phyloP scores from a whole-genome alignment of 2,797 vertebrate species.

The Parotocinclus haroldoi region DNA sequence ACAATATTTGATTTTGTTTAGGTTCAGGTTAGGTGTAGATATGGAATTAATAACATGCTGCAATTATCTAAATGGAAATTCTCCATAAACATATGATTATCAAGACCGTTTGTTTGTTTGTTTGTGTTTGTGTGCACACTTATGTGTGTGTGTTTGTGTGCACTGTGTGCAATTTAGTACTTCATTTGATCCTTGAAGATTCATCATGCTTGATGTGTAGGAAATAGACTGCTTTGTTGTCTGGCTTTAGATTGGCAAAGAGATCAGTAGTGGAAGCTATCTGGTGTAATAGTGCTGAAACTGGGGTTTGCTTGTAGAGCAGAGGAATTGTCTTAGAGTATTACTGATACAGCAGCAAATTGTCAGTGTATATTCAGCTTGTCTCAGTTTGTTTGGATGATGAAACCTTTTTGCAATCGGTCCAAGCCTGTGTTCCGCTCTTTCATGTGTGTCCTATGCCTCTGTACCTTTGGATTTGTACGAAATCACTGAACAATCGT shows the following conservation, averaged over 20 bases:
- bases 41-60: too few relatives aligned
- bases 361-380: conserved; percentile 49
- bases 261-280: conserved; percentile 31
- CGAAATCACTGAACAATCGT: conserved; percentile 46
- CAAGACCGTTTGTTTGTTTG: not conserved
- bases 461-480: conserved; percentile 48
- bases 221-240: conserved; percentile 27
- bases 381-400: conserved; percentile 59
- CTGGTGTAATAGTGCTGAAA: conserved; percentile 54
- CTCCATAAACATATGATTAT: too few relatives aligned
- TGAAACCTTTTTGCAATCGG: conserved; percentile 62
- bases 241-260: conserved; percentile 10
- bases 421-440: conserved; percentile 42
- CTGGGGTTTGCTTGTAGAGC: conserved; percentile 41
- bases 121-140: conserved; percentile 11
- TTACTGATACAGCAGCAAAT: conserved; percentile 51
- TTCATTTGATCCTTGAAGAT: conserved; percentile 31
- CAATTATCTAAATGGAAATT: too few relatives aligned
- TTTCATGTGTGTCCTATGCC: conserved; percentile 55
- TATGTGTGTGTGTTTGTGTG: conserved; percentile 8
- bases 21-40: too few relatives aligned
- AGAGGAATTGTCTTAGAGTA: conserved; percentile 50
- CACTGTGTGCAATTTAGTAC: conserved; percentile 7
- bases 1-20: too few relatives aligned
- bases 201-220: conserved; percentile 22